These are phyloP conservation scores for Anarrhichthys ocellatus DNA, from an alignment of 2,113 vertebrate genomes.

Conservation along the genomic window DNA sequence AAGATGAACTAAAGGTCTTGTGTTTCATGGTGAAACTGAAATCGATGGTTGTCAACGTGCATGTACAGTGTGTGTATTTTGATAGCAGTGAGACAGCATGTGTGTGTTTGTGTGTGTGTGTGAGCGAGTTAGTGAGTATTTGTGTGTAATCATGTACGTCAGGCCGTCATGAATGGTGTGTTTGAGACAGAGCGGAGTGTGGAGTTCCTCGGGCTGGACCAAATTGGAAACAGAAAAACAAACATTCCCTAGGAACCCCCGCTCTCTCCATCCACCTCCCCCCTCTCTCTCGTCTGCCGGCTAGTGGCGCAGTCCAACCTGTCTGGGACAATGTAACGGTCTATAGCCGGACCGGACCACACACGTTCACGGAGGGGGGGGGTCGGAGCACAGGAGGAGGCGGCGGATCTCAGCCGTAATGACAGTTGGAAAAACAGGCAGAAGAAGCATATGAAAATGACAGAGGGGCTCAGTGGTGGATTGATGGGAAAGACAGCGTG, in stretches of 20 bases:
- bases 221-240: conserved; percentile 85
- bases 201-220: conserved; percentile 81
- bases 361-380: conserved; percentile 59
- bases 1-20: conserved; percentile 59
- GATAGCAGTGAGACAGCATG: conserved; percentile 8
- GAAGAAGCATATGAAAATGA: conserved; percentile 62
- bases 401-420: conserved; percentile 47
- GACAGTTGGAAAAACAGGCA: conserved; percentile 74
- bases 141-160: conserved; percentile 80
- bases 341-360: conserved; percentile 81
- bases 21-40: conserved; percentile 49
- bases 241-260: conserved; percentile 78
- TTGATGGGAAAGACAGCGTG: conserved; percentile 60
- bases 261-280: conserved; percentile 28
- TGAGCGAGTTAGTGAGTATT: conserved; percentile 46
- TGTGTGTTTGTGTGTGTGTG: neutral
- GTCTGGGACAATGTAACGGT: conserved; percentile 83
- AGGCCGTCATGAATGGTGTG: conserved; percentile 82
- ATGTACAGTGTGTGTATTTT: conserved; percentile 7
- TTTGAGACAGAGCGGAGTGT: conserved; percentile 82
- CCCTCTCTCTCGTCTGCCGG: conserved; percentile 57
- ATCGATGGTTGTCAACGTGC: conserved; percentile 1
- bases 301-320: conserved; percentile 77
- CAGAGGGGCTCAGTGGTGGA: conserved; percentile 61
- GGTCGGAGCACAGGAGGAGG: neutral